Evolutionary conservation across 2,113 vertebrate species (phyloP).

Genomic region (Rhinolophus ferrumequinum): DNA sequence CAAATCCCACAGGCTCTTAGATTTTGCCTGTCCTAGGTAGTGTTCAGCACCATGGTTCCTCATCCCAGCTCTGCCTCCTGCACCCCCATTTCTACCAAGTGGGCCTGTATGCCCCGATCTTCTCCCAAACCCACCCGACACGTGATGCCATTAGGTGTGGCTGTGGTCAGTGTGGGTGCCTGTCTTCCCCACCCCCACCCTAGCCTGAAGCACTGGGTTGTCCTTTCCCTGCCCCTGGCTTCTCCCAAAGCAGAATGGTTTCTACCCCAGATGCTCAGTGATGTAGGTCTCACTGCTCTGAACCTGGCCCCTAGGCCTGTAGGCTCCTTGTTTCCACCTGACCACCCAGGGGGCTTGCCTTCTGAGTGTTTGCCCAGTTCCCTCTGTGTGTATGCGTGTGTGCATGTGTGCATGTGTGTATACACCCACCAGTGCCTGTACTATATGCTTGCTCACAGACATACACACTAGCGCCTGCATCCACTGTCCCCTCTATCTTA

Average conservation of each 20-base stretch:
- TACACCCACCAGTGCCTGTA: neutral
- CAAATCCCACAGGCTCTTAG: neutral
- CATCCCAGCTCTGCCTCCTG: neutral
- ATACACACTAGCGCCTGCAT: neutral
- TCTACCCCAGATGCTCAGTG: neutral
- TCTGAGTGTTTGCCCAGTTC: neutral
- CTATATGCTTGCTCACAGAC: neutral
- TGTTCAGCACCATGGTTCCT: neutral
- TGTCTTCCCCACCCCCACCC: neutral
- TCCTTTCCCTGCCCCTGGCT: neutral
- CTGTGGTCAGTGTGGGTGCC: neutral
- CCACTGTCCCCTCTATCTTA: neutral
- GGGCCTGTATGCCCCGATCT: neutral
- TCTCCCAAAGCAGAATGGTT: neutral
- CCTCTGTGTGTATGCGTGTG: neutral
- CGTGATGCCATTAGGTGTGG: neutral
- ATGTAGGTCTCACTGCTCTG: neutral
- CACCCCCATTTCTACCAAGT: neutral
- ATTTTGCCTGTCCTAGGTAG: neutral
- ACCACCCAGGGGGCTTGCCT: neutral
- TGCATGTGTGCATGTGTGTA: neutral
- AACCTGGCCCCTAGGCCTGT: neutral
- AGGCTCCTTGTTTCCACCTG: neutral
- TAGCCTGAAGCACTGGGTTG: neutral
- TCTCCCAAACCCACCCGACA: neutral